Base-by-base conservation (phyloP, 2,888 invertebrate species). In the Diaphora mendica region DNA sequence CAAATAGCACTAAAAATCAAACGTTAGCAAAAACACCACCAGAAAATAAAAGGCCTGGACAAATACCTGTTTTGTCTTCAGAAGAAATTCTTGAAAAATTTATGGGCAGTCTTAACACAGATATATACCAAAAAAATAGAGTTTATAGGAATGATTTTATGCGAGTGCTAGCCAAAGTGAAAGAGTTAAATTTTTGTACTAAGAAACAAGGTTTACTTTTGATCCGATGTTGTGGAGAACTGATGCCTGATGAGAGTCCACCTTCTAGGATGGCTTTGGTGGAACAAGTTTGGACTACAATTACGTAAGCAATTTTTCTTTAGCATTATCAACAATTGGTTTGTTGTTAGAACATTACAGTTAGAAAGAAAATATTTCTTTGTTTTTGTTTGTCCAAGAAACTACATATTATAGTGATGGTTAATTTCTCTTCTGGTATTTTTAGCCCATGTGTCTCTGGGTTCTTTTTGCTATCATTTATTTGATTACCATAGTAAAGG, bases 221-320 rank as follows among this genome's bases (percentile, higher is more conserved):
- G 30, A 91, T 97, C 1, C 91, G 93, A 72, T 96, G 96, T 76
- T 97, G 97, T 87, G 96, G 96, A 42, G 95, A 96, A 69, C 84
- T 96, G 11, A 86, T 97, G 68, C 96, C 96, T 0, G 95, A 97
- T 82, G 95, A 96, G 75, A 87, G 93, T 0, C 82, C 93, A 0
- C 84, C 90, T 3, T 86, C 92, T 20, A 94, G 97, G 75, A 92
- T 96, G 88, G 82, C 88, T 67, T 85, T 97, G 13, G 95, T 96
- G 30, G 92, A 96, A 78, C 90, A 94, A 73, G 87, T 97, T n/a
- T 97, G 97, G 96, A 86, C 90, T 35, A 90, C 95, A 59, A 85
- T 97, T 30, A 90, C 91, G 96, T 95, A 89, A 90, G 91, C 0
- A 33, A 23, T n/a, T 70, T 35, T 11, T 62, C 11, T 44, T 42